Base-by-base conservation (phyloP, 2,113 vertebrate species). In the Vidua macroura region DNA sequence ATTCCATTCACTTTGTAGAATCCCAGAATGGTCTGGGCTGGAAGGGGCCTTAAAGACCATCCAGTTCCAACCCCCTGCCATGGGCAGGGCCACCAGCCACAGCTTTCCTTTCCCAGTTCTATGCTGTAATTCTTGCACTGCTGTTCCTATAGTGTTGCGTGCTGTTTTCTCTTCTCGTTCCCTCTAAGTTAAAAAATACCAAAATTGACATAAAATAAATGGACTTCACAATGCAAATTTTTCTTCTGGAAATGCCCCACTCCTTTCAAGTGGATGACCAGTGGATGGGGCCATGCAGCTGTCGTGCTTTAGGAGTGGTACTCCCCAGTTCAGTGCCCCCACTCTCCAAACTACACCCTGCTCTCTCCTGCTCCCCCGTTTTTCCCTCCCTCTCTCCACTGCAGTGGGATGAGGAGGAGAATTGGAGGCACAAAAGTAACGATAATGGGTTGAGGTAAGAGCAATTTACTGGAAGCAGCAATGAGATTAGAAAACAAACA, bases 121-220 rank as follows among this genome's bases (percentile, higher is more conserved):
- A 2, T 15, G 43, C 13, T 44, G 51, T 43, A 6, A 37, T 64
- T 27, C 59, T 52, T 43, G n/a, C n/a, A 16, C 7, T 0, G 0
- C 63, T 52, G 27, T 14, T 77, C 44, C 78, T 60, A 0, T 1
- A 46, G 63, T 4, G 33, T 12, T 25, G 1, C 1, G 18, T 28
- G 43, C 11, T 51, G 28, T 35, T 77, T 62, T 23, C 5, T 67
- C 16, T 14, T 64, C n/a, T 73, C 2, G 3, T 21, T 48, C 15
- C 48, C 31, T 59, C 28, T 17, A 20, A 64, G 43, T 72, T 55
- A 53, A 72, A 72, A 69, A 77, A 30, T 1, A 15, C 4, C 4
- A 1, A 68, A 78, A 22, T 1, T 12, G 31, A n/a, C 16, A 28
- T 5, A 30, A 75, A 59, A 79, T 7, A 21, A 2, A 5, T 3